These are phyloP conservation scores for Sphaerophoria taeniata DNA, from an alignment of 2,888 invertebrate genomes.

Conservation along the genomic window DNA sequence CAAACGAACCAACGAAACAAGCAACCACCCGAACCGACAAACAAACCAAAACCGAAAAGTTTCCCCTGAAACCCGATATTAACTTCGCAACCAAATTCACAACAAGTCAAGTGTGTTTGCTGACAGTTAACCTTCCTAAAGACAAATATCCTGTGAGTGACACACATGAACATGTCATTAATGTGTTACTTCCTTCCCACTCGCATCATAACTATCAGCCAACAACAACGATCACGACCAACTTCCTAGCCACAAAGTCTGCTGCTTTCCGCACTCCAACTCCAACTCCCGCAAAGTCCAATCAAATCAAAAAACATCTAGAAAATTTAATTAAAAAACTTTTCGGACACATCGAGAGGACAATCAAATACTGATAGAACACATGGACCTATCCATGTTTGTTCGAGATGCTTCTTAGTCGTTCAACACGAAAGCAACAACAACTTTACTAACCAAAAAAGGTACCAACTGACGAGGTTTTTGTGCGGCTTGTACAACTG, in stretches of 20 bases:
- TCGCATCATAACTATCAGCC: background rate
- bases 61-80: background rate
- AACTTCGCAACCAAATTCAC: constrained; percentile 22
- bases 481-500: constrained; percentile 29
- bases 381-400: constrained; percentile 31
- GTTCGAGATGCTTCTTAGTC: background rate
- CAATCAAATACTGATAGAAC: no score
- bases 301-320: constrained; percentile 70
- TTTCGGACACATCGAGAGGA: constrained; percentile 50
- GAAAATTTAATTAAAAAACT: constrained; percentile 73
- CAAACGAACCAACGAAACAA: constrained; percentile 19
- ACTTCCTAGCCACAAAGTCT: background rate
- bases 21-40: constrained; percentile 11
- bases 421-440: constrained; percentile 1
- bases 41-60: constrained; percentile 20
- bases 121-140: constrained; percentile 51
- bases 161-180: constrained; percentile 69
- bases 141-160: constrained; percentile 57
- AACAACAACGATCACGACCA: background rate
- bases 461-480: constrained; percentile 31
- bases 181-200: constrained; percentile 47
- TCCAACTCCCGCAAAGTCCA: constrained; percentile 56
- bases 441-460: constrained; percentile 50
- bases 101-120: constrained; percentile 64
- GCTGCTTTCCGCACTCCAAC: background rate